A percentile compares a stretch with the other conserved stretches of the same genome.
phyloP scores from a whole-genome alignment of 2,888 invertebrate genomes.

The Diplazon laetatorius region DNA sequence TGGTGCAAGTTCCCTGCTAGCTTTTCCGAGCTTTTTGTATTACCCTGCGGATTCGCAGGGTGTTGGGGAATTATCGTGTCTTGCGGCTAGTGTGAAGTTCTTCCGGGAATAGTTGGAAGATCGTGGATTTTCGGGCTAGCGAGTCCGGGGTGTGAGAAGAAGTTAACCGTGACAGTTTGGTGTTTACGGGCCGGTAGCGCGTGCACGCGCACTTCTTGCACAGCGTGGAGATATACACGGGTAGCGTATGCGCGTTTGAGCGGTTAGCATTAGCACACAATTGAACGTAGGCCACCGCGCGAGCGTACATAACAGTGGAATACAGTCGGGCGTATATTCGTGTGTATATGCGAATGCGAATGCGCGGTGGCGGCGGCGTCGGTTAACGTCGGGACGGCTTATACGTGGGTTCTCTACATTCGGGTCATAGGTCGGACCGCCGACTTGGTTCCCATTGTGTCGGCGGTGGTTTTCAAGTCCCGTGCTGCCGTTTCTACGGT shows the following conservation, averaged over 20 bases:
- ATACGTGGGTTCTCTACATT: conserved; percentile 61
- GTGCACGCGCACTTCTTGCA: conserved; percentile 11
- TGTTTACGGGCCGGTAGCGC: conserved; percentile 44
- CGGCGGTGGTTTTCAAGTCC: conserved; percentile 77
- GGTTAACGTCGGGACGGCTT: conserved; percentile 60
- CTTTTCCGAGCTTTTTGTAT: no score
- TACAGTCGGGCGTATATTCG: conserved; percentile 61
- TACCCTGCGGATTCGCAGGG: no score
- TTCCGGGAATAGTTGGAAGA: no score
- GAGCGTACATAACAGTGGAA: conserved; percentile 55
- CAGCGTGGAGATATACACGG: no score
- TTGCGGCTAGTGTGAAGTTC: no score
- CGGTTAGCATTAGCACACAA: conserved; percentile 81
- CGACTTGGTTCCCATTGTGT: conserved; percentile 82
- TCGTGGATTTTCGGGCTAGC: no score
- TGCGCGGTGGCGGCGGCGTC: conserved; percentile 52
- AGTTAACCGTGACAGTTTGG: conserved; percentile 48
- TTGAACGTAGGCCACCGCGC: conserved; percentile 75
- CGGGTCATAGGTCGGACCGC: conserved; percentile 81
- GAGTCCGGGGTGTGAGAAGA: conserved; percentile 53
- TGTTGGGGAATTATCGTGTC: no score
- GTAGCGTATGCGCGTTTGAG: conserved; percentile 57
- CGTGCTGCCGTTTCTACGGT: conserved; percentile 61
- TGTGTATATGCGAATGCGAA: conserved; percentile 76
- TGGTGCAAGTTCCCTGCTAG: no score